Evolutionary conservation across 2,888 invertebrate species (phyloP).

Genomic region (Helleia helle): DNA sequence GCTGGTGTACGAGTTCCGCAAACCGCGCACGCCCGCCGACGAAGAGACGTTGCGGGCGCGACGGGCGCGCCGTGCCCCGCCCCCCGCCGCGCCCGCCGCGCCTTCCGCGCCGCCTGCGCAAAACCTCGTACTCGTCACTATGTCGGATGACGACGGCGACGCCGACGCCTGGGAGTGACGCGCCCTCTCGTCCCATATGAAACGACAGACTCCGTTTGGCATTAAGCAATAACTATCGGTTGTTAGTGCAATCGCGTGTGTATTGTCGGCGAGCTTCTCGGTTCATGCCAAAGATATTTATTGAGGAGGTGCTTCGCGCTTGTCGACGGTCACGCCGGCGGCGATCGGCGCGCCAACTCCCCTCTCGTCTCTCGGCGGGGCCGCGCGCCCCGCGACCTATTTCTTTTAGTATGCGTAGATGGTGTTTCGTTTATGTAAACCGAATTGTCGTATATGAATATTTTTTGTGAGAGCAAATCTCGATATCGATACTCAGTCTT

Average conservation of each 20-base stretch:
- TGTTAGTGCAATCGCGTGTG: conserved; percentile 48
- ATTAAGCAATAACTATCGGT: conserved; percentile 42
- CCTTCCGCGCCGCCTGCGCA: conserved; percentile 32
- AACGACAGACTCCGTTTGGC: conserved; percentile 35
- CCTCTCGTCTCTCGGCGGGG: conserved; percentile 30
- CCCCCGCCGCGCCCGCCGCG: conserved; percentile 31
- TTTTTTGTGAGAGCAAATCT: conserved; percentile 49
- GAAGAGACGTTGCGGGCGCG: conserved; percentile 59
- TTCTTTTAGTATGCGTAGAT: conserved; percentile 46
- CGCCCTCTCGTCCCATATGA: conserved; percentile 27
- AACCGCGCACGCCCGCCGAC: conserved; percentile 84
- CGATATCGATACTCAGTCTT: conserved; percentile 64
- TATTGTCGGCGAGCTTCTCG: conserved; percentile 54
- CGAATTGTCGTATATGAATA: conserved; percentile 45
- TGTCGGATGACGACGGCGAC: conserved; percentile 55
- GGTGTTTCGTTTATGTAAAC: conserved; percentile 48
- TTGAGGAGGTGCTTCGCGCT: conserved; percentile 51
- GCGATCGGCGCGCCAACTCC: conserved; percentile 27
- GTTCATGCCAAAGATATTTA: conserved; percentile 75
- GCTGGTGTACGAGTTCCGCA: conserved; percentile 93
- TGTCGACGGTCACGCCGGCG: conserved; percentile 30
- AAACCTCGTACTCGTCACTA: conserved; percentile 36
- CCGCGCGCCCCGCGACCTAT: conserved; percentile 13
- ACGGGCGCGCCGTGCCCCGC: conserved; percentile 39
- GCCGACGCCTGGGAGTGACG: conserved; percentile 55